Evolutionary conservation across 2,113 vertebrate genomes (phyloP), one percentile per base, ranked within the genome.

Genomic region (Phocoena sinus): DNA sequence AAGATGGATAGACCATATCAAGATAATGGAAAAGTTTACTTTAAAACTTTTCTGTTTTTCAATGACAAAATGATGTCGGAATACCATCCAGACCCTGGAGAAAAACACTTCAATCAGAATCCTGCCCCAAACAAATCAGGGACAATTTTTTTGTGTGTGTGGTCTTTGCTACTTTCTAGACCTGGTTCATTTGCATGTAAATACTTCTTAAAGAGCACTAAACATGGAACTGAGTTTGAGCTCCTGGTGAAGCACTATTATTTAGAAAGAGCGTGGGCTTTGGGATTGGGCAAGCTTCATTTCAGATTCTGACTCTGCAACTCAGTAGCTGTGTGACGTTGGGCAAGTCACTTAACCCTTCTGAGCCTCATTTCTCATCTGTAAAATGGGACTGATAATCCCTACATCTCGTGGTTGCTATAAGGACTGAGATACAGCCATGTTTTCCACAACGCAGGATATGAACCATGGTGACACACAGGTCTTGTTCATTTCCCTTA

Each of bases 1-100:
- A 92, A 96, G 94, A 95, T 98, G n/a, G 74, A 95, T 97, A 94
- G 89, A 95, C 87, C 5, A 9, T 47, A 90, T 96, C 68, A 87
- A 93, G 89, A 77, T 97, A 95, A 97, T 95, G 92, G 95, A 88
- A 95, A 92, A 89, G 93, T 95, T 91, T 80, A 53, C 87, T 96
- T 96, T 77, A 82, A 95, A 92, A 63, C 26, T 26, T 93, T 70
- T 53, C 63, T 8, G 13, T 82, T 84, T 92, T 84, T 79, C 38
- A 87, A 92, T 92, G 86, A 93, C 79, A 93, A 86, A 97, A 89
- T 83, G 47, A 79, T 89, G 28, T 89, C 73, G 93, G 77, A 90
- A 68, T 26, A 56, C 92, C 63, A 77, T 89, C 67, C 63, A 95
- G 60, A 84, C 31, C 77, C 77, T 91, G 50, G 41, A 84, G 63